These are phyloP conservation scores for Sapayoa aenigma DNA, from an alignment of 2,113 vertebrate species.

Conservation along the genomic window DNA sequence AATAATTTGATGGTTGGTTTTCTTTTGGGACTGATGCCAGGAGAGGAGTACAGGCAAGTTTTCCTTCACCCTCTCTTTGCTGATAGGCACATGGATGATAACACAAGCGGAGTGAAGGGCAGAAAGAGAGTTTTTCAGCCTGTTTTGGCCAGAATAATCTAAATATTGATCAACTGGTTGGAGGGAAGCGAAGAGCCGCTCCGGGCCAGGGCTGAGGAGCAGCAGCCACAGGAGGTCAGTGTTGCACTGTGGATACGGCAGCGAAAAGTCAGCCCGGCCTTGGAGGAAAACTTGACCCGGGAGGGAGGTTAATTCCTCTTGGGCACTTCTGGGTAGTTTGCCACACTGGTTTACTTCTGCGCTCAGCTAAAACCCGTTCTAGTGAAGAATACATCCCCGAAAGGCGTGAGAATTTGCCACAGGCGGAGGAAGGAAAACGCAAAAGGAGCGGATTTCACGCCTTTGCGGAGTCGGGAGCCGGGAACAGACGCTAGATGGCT, in stretches of 20 bases:
- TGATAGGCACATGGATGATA: accelerated
- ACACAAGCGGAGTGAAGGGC: accelerated
- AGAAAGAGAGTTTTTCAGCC: background rate
- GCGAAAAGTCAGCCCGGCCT: background rate
- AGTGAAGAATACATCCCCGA: accelerated
- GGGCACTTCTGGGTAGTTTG: background rate
- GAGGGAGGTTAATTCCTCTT: background rate
- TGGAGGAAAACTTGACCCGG: slow-evolving; percentile 19
- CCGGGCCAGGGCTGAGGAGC: background rate
- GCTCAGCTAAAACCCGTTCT: background rate
- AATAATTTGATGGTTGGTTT: background rate
- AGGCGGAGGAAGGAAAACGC: background rate
- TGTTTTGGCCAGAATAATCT: background rate
- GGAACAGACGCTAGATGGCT: background rate
- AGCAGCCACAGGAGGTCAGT: slow-evolving; percentile 69
- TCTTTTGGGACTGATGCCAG: background rate
- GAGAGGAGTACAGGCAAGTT: background rate
- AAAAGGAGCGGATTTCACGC: background rate
- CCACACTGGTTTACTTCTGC: background rate
- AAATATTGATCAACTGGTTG: accelerated
- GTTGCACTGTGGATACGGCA: slow-evolving; percentile 22
- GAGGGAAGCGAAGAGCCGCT: background rate
- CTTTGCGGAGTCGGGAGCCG: background rate
- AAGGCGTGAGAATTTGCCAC: accelerated
- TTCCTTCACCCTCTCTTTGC: background rate